Evolutionary conservation across 2,888 invertebrate genomes (phyloP), one percentile per base, ranked within the genome.

Genomic region (Ischnura elegans): DNA sequence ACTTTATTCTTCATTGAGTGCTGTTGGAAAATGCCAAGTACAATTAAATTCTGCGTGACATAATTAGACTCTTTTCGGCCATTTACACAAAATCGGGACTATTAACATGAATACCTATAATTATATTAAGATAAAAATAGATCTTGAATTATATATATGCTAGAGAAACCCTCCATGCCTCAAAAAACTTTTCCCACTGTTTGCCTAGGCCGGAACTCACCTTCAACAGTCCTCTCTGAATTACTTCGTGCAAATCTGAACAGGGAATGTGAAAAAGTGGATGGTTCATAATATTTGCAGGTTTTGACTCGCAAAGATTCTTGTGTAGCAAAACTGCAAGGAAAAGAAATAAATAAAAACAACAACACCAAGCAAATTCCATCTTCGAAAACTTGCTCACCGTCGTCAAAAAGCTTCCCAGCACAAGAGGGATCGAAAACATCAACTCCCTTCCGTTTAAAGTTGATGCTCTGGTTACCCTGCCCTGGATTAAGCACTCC

Each of bases 231-330:
- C 90, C 90, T n/a, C 61, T 90, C n/a, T 25, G 25, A 8, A 90
- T 61, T n/a, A 61, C 43, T 90, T 90, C 43, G 43, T 90, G 36
- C 43, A 90, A 90, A 42, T 61, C 90, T 43, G 55, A 16, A 43
- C 43, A 45, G 4, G 61, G 2, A 13, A 90, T 55, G n/a, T 51
- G 43, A 66, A 43, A 90, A 55, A 90, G 55, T 3, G 61, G 66
- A 61, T 90, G 90, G 45, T 61, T 66, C 21, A 43, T 61, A 45
- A 86, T 86, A n/a, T 45, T 86, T 0, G n/a, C 6, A n/a, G 90
- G 61, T 66, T 90, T 90, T 42, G 43, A 25, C 21, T 43, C 8
- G 8, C 55, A 29, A 8, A 55, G 61, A 43, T 25, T 66, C 25
- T 36, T 29, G 43, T 61, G 61, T 43, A 90, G 13, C 6, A 6